Percentiles rank a stretch among this genome's conserved stretches.
phyloP scores from a whole-genome alignment of 2,888 invertebrate species.

The Agriopis aurantiaria region DNA sequence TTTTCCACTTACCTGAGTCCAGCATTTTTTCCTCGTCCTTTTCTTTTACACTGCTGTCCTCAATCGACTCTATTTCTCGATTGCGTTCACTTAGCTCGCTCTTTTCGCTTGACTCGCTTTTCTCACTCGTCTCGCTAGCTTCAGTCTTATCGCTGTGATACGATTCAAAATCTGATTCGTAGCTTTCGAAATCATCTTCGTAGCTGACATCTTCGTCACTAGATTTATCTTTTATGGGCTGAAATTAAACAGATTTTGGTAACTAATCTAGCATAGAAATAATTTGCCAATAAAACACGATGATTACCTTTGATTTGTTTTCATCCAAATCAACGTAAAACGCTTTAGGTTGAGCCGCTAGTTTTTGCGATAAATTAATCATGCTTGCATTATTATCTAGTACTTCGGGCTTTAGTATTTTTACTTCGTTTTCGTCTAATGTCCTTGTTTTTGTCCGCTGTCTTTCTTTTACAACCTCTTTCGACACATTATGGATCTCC shows the following conservation, averaged over 20 bases:
- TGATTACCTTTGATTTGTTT: slow-evolving; percentile 54
- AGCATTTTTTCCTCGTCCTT: slow-evolving; percentile 77
- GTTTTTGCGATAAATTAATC: slow-evolving; percentile 63
- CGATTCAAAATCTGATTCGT: slow-evolving; percentile 82
- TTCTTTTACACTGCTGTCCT: slow-evolving; percentile 53
- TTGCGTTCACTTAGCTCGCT: slow-evolving; percentile 32
- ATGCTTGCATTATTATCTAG: slow-evolving; percentile 76
- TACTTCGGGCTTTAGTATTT: slow-evolving; percentile 64
- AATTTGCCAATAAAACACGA: slow-evolving; percentile 21
- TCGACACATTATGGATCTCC: slow-evolving; percentile 35
- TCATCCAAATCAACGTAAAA: slow-evolving; percentile 74
- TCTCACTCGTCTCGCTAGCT: slow-evolving; percentile 29
- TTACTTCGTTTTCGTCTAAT: slow-evolving; percentile 76
- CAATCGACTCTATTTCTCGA: slow-evolving; percentile 30
- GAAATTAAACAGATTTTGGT: slow-evolving; percentile 10
- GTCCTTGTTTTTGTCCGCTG: slow-evolving; percentile 77
- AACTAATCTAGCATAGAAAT: background rate
- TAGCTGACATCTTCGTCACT: slow-evolving; percentile 77
- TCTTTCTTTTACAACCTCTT: slow-evolving; percentile 52
- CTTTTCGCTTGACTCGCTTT: slow-evolving; percentile 20
- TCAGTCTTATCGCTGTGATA: slow-evolving; percentile 62
- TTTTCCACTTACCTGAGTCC: slow-evolving; percentile 68
- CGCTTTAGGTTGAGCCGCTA: slow-evolving; percentile 73
- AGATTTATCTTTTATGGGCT: slow-evolving; percentile 52
- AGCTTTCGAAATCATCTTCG: slow-evolving; percentile 84